These are phyloP conservation scores for Orius insidiosus DNA, from an alignment of 1,140 invertebrate genomes.

Conservation along the genomic window DNA sequence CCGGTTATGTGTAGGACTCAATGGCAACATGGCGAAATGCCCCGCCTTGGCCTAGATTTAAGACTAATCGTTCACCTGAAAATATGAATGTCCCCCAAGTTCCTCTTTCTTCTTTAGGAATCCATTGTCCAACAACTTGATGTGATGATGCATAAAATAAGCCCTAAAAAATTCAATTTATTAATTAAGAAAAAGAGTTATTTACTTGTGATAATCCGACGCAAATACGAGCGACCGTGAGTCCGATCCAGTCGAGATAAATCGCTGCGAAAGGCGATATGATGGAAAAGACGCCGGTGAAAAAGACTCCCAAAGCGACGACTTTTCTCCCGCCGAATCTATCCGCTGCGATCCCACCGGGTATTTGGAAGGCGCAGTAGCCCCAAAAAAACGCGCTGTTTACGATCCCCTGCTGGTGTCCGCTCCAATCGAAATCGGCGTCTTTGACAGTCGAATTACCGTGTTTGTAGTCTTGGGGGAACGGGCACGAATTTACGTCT, in stretches of 20 bases:
- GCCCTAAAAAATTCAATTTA: conserved; percentile 1
- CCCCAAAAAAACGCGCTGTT: conserved; percentile 39
- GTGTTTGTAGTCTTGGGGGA: background rate
- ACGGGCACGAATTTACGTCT: conserved; percentile 12
- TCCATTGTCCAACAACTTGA: conserved; percentile 21
- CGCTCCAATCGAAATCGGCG: conserved; percentile 26
- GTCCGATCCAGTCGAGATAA: conserved; percentile 17
- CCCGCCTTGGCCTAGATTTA: background rate
- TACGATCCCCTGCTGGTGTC: conserved; percentile 28
- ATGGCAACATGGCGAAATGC: too few relatives aligned
- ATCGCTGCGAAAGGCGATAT: conserved; percentile 26
- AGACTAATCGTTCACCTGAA: conserved; percentile 21
- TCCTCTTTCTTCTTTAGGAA: conserved; percentile 24
- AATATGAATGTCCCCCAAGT: conserved; percentile 25
- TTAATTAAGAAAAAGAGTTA: background rate
- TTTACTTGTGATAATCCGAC: conserved; percentile 23
- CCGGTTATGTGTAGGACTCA: too few relatives aligned
- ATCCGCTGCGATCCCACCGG: conserved; percentile 35
- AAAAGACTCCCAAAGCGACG: conserved; percentile 28
- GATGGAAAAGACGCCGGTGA: conserved; percentile 31
- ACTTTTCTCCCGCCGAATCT: conserved; percentile 36
- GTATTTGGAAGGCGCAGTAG: conserved; percentile 38
- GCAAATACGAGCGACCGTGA: conserved; percentile 31
- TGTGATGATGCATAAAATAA: conserved; percentile 13
- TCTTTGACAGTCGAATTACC: background rate